Evolutionary conservation across 2,888 invertebrate genomes (phyloP).

Genomic region (Torymus tubicola): DNA sequence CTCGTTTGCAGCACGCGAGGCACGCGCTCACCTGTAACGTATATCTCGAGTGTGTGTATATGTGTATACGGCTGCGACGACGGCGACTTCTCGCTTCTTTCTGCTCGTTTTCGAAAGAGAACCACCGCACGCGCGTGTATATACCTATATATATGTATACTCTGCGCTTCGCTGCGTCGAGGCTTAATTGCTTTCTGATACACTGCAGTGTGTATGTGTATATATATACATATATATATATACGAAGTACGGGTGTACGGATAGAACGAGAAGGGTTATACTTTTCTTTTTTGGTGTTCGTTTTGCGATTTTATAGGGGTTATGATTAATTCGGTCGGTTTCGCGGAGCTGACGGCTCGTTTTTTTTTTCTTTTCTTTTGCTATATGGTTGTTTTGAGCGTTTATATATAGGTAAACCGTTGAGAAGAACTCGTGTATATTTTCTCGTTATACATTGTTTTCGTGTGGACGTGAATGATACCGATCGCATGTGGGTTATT

Average conservation of each 20-base stretch:
- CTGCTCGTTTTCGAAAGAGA: conserved; percentile 16
- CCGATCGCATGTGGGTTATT: too few species aligned
- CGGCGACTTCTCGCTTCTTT: conserved; percentile 12
- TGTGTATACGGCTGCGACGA: conserved; percentile 20
- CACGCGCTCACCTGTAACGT: conserved; percentile 75
- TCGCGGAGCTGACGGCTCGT: background rate
- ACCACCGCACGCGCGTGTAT: conserved; percentile 48
- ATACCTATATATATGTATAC: too few species aligned
- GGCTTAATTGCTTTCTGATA: conserved; percentile 51
- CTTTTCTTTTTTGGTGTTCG: background rate
- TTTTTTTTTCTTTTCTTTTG: background rate
- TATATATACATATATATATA: background rate
- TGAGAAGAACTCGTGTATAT: too few species aligned
- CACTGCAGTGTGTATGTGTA: conserved; percentile 5
- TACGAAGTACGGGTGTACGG: too few species aligned
- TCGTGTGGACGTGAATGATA: too few species aligned
- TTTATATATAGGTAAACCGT: too few species aligned
- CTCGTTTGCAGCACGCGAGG: conserved; percentile 75
- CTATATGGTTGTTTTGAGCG: too few species aligned
- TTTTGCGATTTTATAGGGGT: too few species aligned
- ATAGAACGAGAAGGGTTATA: background rate
- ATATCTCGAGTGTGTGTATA: conserved; percentile 49
- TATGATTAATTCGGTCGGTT: too few species aligned
- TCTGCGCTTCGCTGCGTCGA: conserved; percentile 61
- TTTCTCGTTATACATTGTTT: too few species aligned